A percentile compares a stretch with the other conserved stretches of the same genome.
These are phyloP conservation scores for Protosalanx chinensis DNA, from an alignment of 2,797 vertebrate species.

Conservation along the genomic window DNA sequence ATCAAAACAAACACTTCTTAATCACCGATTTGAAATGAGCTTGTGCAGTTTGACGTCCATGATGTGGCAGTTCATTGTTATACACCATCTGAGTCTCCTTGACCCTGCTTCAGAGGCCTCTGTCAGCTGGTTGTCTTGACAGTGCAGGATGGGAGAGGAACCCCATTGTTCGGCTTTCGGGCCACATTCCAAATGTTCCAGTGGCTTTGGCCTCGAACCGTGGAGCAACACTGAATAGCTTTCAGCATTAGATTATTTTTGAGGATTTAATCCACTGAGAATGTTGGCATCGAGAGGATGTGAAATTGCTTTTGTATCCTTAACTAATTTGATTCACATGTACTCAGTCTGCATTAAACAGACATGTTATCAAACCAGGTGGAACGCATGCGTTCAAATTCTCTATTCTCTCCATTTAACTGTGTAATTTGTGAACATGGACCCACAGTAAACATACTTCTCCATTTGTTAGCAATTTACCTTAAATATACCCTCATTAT, in stretches of 20 bases:
- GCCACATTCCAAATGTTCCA: conserved; percentile 34
- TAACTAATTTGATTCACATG: neutral
- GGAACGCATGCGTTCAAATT: too few species aligned
- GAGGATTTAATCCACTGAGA: too few species aligned
- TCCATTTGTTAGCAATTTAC: too few species aligned
- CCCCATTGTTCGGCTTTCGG: conserved; percentile 38
- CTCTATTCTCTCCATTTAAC: conserved; percentile 15
- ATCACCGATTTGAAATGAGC: conserved; percentile 39
- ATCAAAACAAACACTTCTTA: conserved; percentile 44
- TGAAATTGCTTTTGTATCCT: neutral
- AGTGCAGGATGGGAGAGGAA: conserved; percentile 22
- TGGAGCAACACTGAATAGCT: too few species aligned
- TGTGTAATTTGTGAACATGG: conserved; percentile 16
- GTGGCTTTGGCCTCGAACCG: conserved; percentile 8
- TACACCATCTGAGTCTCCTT: conserved; percentile 40
- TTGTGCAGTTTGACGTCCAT: conserved; percentile 28
- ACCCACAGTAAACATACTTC: too few species aligned
- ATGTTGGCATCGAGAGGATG: neutral
- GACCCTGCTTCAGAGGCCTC: conserved; percentile 23
- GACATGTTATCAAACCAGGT: neutral
- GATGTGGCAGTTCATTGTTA: conserved; percentile 45
- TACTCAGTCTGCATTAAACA: neutral
- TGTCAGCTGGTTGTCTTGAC: conserved; percentile 24
- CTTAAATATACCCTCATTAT: too few species aligned
- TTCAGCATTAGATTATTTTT: neutral